A percentile compares a stretch with the other conserved stretches of the same genome.
phyloP scores from a whole-genome alignment of 2,113 vertebrate species.

The Rhea americana region DNA sequence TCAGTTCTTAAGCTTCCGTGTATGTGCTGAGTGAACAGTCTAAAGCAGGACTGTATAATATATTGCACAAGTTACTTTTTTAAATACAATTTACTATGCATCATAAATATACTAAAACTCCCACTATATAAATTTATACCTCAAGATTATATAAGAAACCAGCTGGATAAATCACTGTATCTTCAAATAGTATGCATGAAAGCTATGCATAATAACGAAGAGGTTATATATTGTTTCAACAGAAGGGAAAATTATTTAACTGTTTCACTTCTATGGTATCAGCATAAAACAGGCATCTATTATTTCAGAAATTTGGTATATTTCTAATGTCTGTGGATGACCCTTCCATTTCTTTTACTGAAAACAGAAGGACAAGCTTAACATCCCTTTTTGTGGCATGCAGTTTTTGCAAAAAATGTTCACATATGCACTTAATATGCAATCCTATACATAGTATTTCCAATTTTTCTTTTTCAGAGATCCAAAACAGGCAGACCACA shows the following conservation, averaged over 20 bases:
- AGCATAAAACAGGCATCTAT: not conserved
- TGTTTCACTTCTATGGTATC: not conserved
- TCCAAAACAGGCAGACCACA: not conserved
- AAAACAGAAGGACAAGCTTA: not conserved
- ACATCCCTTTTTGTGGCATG: not conserved
- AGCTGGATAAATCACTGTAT: constrained; percentile 56
- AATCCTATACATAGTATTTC: not conserved
- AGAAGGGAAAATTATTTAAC: constrained; percentile 48
- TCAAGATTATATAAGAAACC: constrained; percentile 55
- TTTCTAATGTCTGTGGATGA: not conserved
- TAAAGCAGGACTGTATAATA: constrained; percentile 23
- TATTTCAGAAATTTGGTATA: not conserved
- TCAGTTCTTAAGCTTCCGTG: not conserved
- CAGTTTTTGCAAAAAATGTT: not conserved
- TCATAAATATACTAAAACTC: constrained; percentile 57
- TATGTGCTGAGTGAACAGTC: constrained; percentile 1
- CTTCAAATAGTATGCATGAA: constrained; percentile 36
- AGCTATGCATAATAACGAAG: constrained; percentile 32
- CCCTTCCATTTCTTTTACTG: not conserved
- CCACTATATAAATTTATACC: constrained; percentile 48
- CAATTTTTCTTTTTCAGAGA: not conserved
- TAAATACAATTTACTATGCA: constrained; percentile 54
- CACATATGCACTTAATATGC: not conserved
- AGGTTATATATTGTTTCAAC: constrained; percentile 43
- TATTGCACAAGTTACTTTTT: constrained; percentile 51